A percentile compares a stretch with the other conserved stretches of the same genome.
These are phyloP conservation scores for Watsonalla cultraria DNA, from an alignment of 2,888 invertebrate genomes.

Conservation along the genomic window DNA sequence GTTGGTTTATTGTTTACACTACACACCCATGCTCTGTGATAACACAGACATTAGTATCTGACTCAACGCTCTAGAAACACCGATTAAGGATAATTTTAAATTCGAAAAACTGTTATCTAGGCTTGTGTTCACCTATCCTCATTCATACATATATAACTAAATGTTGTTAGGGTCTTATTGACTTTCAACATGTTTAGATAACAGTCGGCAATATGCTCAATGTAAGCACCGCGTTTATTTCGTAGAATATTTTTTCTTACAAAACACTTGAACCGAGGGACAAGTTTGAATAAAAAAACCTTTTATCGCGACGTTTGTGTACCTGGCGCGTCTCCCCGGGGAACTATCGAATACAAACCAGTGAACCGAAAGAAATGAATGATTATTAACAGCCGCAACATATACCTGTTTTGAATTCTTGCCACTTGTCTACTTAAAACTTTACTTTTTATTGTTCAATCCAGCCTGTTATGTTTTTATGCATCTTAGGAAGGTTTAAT, in stretches of 20 bases:
- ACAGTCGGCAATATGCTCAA: too few species aligned
- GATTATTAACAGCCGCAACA: constrained; percentile 51
- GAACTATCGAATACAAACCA: constrained; percentile 49
- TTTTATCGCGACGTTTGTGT: constrained; percentile 44
- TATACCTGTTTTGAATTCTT: constrained; percentile 56
- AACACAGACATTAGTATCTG: constrained; percentile 2
- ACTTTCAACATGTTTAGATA: too few species aligned
- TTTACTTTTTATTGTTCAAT: constrained; percentile 21
- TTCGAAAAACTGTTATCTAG: too few species aligned
- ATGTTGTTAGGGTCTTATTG: too few species aligned
- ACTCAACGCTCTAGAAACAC: constrained; percentile 5
- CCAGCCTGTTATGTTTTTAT: neutral
- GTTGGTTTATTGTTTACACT: neutral
- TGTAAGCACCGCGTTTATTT: too few species aligned
- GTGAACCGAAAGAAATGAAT: constrained; percentile 64
- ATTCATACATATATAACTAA: too few species aligned
- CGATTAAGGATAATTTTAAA: neutral
- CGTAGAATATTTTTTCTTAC: neutral
- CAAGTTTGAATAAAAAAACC: constrained; percentile 41
- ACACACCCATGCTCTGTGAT: constrained; percentile 5
- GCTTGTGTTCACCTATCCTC: too few species aligned
- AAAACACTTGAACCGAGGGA: constrained; percentile 32
- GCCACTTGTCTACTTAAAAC: constrained; percentile 28
- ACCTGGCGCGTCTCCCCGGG: constrained; percentile 57
- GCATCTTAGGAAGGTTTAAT: neutral